These are phyloP conservation scores for Tridacna gigas DNA, from an alignment of 2,888 invertebrate species.

Conservation along the genomic window DNA sequence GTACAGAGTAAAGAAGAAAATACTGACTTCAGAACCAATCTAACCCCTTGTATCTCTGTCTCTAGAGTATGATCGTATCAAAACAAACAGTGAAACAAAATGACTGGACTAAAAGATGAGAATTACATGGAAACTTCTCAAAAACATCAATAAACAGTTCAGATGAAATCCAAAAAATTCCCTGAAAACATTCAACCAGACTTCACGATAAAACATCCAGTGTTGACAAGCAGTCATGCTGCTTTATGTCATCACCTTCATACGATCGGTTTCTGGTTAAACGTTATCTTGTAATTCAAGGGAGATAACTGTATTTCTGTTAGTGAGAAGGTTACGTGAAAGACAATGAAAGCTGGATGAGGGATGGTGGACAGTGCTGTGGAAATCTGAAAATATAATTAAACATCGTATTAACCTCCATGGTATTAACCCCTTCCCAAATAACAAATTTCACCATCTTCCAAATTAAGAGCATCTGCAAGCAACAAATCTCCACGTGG, in stretches of 20 bases:
- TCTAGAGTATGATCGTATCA: no score
- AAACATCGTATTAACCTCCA: background rate
- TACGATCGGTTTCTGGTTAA: slow-evolving; percentile 41
- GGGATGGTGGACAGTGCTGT: background rate
- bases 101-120: no score
- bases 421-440: no score
- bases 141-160: no score
- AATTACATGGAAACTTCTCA: no score
- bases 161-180: slow-evolving; percentile 1
- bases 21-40: no score
- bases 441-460: no score
- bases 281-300: slow-evolving; percentile 40
- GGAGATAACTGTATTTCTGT: slow-evolving; percentile 48
- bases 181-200: slow-evolving; percentile 31
- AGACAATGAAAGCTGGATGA: slow-evolving; percentile 32
- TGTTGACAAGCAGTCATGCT: slow-evolving; percentile 24
- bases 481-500: no score
- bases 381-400: slow-evolving; percentile 22
- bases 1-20: no score
- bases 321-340: slow-evolving; percentile 32
- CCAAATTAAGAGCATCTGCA: no score
- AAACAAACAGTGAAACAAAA: no score
- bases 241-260: slow-evolving; percentile 44
- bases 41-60: no score
- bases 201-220: slow-evolving; percentile 27